A percentile compares a stretch with the other conserved stretches of the same genome.
These are phyloP conservation scores for Brenthis hecate DNA, from an alignment of 2,888 invertebrate genomes.

Conservation along the genomic window DNA sequence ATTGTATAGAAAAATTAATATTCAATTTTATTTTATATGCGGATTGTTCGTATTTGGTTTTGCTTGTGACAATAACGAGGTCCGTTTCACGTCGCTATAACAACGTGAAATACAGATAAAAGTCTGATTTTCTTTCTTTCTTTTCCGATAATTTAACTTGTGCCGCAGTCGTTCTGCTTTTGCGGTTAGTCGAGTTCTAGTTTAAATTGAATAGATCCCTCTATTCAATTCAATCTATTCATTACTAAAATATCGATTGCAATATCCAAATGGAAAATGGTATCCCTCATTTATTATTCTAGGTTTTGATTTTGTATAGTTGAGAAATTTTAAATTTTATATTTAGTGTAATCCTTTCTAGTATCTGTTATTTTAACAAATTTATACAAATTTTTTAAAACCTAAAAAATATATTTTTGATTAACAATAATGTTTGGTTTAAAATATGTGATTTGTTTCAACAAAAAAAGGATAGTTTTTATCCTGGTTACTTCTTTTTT, in stretches of 20 bases:
- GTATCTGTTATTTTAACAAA: too few relatives aligned
- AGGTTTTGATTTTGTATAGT: too few relatives aligned
- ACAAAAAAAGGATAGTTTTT: too few relatives aligned
- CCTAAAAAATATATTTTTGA: too few relatives aligned
- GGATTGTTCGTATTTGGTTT: not conserved
- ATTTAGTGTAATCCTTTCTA: too few relatives aligned
- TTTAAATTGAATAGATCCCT: conserved; percentile 5
- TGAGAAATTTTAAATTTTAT: too few relatives aligned
- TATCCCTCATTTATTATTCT: too few relatives aligned
- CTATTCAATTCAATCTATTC: too few relatives aligned
- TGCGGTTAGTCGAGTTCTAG: not conserved
- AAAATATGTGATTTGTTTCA: too few relatives aligned
- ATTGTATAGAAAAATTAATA: not conserved
- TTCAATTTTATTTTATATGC: not conserved
- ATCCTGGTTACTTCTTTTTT: too few relatives aligned
- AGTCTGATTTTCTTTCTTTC: not conserved
- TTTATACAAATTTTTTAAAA: too few relatives aligned
- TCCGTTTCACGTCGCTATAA: not conserved
- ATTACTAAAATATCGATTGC: not conserved
- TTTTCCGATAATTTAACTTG: conserved; percentile 7
- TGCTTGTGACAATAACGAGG: conserved; percentile 3
- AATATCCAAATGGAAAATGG: not conserved
- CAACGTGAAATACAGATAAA: not conserved
- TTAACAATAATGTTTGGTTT: too few relatives aligned
- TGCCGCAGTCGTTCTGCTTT: not conserved